Base-by-base conservation (phyloP, 1,140 invertebrate genomes). In the Temnothorax nylanderi region DNA sequence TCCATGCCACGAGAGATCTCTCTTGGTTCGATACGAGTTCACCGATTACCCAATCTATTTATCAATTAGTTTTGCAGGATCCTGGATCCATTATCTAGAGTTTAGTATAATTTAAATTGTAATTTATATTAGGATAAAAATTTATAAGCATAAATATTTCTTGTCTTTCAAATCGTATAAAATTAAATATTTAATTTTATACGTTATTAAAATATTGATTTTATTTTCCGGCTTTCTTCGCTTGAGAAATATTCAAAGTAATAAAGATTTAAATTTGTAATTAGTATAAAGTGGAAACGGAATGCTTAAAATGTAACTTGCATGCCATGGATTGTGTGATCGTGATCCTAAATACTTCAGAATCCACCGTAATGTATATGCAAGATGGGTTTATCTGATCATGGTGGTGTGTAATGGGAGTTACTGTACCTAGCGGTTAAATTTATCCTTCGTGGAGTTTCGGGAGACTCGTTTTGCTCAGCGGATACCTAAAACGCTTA, bases 371-470 rank as follows among this genome's bases (percentile, higher is more conserved):
- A 86, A 81, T 51, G 69, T 75, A 81, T 75, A 81, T 41, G 56
- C 72, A 54, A 87, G 76, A 85, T 72, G 60, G 41, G 47, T 82
- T 71, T 56, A 65, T 64, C 69, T 71, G 65, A 62, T 89, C 74
- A 81, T 81, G 86, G 54, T 81, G 87, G 74, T 41, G 69, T 44
- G 60, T 80, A 84, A 76, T 76, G 89, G 64, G 82, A 86, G 89
- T 86, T 72, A 90, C 78, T 60, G 65, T 85, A 81, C 81, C 72
- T 69, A 74, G 87, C 86, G 87, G 90, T 92, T 92, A 92, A 91
- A 92, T 92, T 90, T 92, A 92, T 92, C 91, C 87, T 88, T 90
- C 90, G 91, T 76, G 85, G 75, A 90, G 91, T 89, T 91, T 90
- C 88, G 76, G 78, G 54, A 88, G 76, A 62, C 49, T 91, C 81